Evolutionary conservation across 2,888 invertebrate genomes (phyloP).

Genomic region (Drosophila pegasa): DNA sequence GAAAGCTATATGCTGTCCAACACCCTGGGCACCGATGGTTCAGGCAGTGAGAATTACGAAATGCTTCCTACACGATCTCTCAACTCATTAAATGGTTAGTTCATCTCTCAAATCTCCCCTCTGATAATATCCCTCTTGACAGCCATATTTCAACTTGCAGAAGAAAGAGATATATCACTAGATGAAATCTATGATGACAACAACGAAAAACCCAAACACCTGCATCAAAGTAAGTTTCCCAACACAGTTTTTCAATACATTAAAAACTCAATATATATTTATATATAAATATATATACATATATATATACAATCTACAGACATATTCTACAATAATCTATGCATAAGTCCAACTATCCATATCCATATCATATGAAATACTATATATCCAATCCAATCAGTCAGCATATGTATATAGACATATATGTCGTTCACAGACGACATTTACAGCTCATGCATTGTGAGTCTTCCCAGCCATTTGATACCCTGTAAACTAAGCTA

Average conservation of each 20-base stretch:
- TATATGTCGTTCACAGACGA: slow-evolving; percentile 7
- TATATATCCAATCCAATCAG: slow-evolving; percentile 16
- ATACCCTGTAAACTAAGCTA: slow-evolving; percentile 34
- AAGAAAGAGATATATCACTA: slow-evolving; percentile 85
- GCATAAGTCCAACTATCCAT: slow-evolving; percentile 23
- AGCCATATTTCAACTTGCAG: slow-evolving; percentile 78
- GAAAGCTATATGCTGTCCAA: slow-evolving; percentile 92
- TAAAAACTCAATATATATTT: not conserved
- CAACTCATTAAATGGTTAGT: slow-evolving; percentile 86
- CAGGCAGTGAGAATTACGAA: slow-evolving; percentile 89
- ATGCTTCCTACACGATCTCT: slow-evolving; percentile 86
- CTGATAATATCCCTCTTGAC: not conserved
- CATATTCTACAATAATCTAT: slow-evolving; percentile 13
- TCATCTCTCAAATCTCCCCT: too few relatives aligned
- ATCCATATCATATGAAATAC: slow-evolving; percentile 8
- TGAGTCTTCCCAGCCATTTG: slow-evolving; percentile 15
- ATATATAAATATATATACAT: not conserved
- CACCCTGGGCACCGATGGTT: slow-evolving; percentile 86
- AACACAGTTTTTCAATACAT: not conserved
- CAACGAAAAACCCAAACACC: slow-evolving; percentile 84
- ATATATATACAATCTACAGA: slow-evolving; percentile 15
- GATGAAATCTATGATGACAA: slow-evolving; percentile 85
- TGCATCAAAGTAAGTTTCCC: slow-evolving; percentile 86
- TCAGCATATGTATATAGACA: slow-evolving; percentile 38
- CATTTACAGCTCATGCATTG: slow-evolving; percentile 21